Conservation (phyloP, 1,140 invertebrate genomes). For the Anadara kagoshimensis region DNA sequence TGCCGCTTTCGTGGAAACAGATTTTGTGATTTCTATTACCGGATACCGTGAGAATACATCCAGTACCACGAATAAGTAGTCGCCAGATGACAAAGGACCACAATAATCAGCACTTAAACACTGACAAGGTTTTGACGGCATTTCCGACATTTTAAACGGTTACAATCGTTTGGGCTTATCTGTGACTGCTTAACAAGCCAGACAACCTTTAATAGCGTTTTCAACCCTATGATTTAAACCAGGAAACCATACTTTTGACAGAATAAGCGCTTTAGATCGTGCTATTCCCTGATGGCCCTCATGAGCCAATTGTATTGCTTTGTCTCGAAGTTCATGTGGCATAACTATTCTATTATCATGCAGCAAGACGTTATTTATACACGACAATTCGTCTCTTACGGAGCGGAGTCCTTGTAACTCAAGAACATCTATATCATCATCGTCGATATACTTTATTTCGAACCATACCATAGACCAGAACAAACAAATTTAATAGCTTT, state of each 20-base stretch:
- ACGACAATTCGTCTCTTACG: too few relatives aligned
- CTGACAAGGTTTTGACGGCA: constrained; percentile 39
- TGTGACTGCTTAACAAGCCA: constrained; percentile 30
- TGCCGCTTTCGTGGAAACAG: constrained; percentile 19
- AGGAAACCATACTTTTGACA: constrained; percentile 36
- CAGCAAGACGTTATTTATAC: constrained; percentile 19
- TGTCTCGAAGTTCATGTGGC: constrained; percentile 17
- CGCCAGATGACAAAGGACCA: constrained; percentile 51
- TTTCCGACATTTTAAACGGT: constrained; percentile 42
- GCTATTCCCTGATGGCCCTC: constrained; percentile 35
- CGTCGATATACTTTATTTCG: too few relatives aligned
- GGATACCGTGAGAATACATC: constrained; percentile 61
- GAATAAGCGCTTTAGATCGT: constrained; percentile 26
- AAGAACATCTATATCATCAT: too few relatives aligned
- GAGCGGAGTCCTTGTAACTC: too few relatives aligned
- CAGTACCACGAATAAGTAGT: constrained; percentile 56
- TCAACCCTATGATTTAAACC: constrained; percentile 30
- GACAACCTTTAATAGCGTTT: constrained; percentile 20
- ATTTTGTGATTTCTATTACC: constrained; percentile 42
- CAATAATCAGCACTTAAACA: constrained; percentile 57
- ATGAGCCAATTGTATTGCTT: constrained; percentile 26
- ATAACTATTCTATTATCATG: constrained; percentile 27
- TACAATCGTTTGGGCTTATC: constrained; percentile 10
- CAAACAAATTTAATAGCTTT: constrained; percentile 20
- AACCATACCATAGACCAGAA: constrained; percentile 2